Evolutionary conservation across 1,140 invertebrate genomes (phyloP).

Genomic region (Ladona fulva): DNA sequence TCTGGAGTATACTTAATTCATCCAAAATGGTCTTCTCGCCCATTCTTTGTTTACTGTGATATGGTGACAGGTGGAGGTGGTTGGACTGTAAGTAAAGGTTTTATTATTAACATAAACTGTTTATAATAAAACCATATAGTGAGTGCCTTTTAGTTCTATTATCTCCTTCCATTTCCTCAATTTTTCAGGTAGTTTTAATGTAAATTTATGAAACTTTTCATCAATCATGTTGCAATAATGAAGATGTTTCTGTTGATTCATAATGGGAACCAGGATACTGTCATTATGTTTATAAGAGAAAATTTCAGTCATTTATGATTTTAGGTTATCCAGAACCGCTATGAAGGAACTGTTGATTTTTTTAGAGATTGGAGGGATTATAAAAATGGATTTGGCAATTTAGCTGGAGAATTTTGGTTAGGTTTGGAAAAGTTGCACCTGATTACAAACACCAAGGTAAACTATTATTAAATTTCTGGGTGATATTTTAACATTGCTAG

Average conservation of each 20-base stretch:
- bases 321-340: slow-evolving; percentile 48
- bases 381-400: slow-evolving; percentile 54
- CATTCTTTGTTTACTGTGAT: slow-evolving; percentile 54
- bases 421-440: slow-evolving; percentile 49
- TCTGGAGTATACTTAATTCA: slow-evolving; percentile 36
- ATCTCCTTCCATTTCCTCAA: no score
- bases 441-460: slow-evolving; percentile 42
- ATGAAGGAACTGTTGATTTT: slow-evolving; percentile 52
- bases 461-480: background rate
- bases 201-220: no score
- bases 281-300: no score
- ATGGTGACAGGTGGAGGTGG: slow-evolving; percentile 45
- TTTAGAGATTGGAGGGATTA: slow-evolving; percentile 54
- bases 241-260: no score
- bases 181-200: no score
- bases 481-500: background rate
- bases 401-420: slow-evolving; percentile 53
- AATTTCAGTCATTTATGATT: background rate
- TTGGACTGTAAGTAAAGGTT: slow-evolving; percentile 42
- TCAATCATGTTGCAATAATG: no score
- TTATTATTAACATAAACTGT: background rate
- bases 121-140: no score
- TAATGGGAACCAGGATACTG: no score
- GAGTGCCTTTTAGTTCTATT: no score
- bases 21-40: slow-evolving; percentile 27